A percentile compares a stretch with the other conserved stretches of the same genome.
These are phyloP conservation scores for Papilio protenor DNA, from an alignment of 2,888 invertebrate genomes.

Conservation along the genomic window DNA sequence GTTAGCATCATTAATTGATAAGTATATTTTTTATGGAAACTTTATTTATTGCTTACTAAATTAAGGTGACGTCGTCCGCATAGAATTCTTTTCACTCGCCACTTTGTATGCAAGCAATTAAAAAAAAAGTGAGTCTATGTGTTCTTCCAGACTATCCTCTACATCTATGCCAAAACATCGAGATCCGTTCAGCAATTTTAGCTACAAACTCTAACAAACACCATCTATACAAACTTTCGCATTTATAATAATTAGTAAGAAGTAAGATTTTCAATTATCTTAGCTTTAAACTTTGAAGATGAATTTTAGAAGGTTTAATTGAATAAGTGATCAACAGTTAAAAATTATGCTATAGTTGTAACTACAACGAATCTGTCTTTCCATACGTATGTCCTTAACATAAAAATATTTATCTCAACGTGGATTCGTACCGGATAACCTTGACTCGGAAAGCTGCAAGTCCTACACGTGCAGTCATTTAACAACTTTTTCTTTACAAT, in stretches of 20 bases:
- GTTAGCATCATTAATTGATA: constrained; percentile 30
- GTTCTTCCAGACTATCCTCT: too few species aligned
- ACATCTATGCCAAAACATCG: too few species aligned
- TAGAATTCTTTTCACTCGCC: background rate
- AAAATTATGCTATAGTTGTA: too few species aligned
- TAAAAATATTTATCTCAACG: constrained; percentile 16
- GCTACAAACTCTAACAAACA: too few species aligned
- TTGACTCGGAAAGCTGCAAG: constrained; percentile 32
- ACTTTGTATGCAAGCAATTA: background rate
- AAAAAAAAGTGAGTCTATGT: too few species aligned
- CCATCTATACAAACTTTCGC: too few species aligned
- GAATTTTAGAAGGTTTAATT: background rate
- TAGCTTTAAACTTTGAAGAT: too few species aligned
- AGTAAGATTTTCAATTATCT: too few species aligned
- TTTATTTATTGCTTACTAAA: background rate
- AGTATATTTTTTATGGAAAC: constrained; percentile 16
- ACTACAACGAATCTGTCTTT: background rate
- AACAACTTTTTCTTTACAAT: constrained; percentile 9
- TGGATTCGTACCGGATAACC: constrained; percentile 24
- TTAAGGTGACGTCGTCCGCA: background rate
- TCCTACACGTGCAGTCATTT: background rate
- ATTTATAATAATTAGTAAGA: too few species aligned
- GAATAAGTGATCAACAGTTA: background rate
- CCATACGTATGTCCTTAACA: constrained; percentile 27
- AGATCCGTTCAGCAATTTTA: too few species aligned